Evolutionary conservation across 1,140 invertebrate species (phyloP).

Genomic region (Bombus affinis): DNA sequence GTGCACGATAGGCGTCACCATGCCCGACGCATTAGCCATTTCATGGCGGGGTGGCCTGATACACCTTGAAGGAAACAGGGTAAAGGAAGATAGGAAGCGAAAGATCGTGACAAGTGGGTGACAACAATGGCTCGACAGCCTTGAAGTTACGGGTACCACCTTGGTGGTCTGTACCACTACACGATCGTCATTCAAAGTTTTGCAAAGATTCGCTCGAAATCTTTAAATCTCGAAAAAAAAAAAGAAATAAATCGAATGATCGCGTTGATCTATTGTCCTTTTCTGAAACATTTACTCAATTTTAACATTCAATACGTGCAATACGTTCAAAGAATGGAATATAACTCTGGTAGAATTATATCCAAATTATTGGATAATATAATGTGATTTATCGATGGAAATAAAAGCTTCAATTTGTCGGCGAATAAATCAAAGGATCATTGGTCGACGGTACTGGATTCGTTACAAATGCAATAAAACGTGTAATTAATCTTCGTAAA

Average conservation of each 20-base stretch:
- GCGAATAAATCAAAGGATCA: conserved; percentile 26
- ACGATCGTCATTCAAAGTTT: neutral
- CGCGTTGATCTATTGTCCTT: neutral
- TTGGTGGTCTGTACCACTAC: conserved; percentile 28
- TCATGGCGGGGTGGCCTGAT: conserved; percentile 55
- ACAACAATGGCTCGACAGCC: conserved; percentile 62
- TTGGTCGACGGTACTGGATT: conserved; percentile 2
- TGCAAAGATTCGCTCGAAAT: neutral
- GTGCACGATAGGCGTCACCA: conserved; percentile 67
- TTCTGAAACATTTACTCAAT: no score
- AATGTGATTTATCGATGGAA: neutral
- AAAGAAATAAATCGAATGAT: neutral
- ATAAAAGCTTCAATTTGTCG: conserved; percentile 44
- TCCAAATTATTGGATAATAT: neutral
- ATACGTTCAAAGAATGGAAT: no score
- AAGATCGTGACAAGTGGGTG: conserved; percentile 68
- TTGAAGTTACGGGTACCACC: neutral
- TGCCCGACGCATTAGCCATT: conserved; percentile 73
- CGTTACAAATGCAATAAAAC: conserved; percentile 8
- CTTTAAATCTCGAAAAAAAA: no score
- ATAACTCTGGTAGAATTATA: neutral
- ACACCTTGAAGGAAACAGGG: conserved; percentile 43
- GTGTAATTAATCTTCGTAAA: conserved; percentile 28
- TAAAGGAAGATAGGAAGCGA: conserved; percentile 39
- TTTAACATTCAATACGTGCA: no score